Conservation (phyloP, 2,113 vertebrate genomes). For the Rafetus swinhoei region DNA sequence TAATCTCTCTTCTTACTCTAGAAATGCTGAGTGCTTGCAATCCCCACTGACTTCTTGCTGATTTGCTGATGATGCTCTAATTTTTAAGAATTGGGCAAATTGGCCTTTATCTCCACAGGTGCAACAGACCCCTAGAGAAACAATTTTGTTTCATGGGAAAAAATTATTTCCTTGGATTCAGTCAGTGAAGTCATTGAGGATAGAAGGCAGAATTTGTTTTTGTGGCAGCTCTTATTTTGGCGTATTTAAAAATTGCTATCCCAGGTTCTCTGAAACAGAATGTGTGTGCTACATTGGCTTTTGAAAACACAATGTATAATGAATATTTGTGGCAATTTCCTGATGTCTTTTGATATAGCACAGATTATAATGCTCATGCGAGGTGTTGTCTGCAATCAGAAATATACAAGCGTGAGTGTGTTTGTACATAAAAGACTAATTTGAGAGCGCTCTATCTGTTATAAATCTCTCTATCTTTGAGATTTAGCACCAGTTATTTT, state of each 20-base stretch:
- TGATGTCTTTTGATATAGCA: background rate
- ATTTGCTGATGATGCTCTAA: background rate
- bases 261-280: background rate
- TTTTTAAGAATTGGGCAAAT: background rate
- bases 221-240: background rate
- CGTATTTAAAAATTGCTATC: background rate
- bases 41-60: background rate
- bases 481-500: background rate
- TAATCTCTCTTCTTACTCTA: background rate
- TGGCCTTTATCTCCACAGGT: background rate
- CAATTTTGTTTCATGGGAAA: background rate
- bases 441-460: background rate
- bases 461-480: background rate
- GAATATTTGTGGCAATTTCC: rapidly evolving
- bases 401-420: background rate
- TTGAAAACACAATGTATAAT: background rate
- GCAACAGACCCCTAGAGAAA: background rate
- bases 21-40: background rate
- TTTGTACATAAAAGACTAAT: background rate
- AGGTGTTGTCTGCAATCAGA: background rate
- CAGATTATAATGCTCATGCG: background rate
- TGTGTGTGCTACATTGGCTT: background rate
- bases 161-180: background rate
- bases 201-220: background rate
- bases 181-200: background rate